Evolutionary conservation across 2,797 vertebrate species (phyloP), one percentile per base, ranked within the genome.

Genomic region (Fringilla coelebs): DNA sequence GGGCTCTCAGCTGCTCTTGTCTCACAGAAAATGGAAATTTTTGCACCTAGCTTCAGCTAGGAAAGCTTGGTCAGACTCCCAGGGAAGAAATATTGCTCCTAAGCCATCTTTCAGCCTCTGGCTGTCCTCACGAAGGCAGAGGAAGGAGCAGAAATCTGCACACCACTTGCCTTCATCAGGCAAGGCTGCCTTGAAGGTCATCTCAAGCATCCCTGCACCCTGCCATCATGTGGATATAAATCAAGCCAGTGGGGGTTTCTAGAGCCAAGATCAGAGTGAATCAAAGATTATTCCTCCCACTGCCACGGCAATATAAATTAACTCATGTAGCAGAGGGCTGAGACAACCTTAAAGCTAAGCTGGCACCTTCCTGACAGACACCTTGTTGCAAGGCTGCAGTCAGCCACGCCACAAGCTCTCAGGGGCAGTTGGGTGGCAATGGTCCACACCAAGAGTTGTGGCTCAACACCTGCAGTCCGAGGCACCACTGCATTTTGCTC

Each of bases 381-480:
- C 7, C n/a, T n/a, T n/a, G n/a, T n/a, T n/a, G n/a, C n/a, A n/a
- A n/a, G n/a, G n/a, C n/a, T n/a, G n/a, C n/a, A 68, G 22, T 7
- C 57, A 84, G 19, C 36, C 0, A 0, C 11, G 40, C 17, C n/a
- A 28, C 45, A 29, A 8, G 20, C 9, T 57, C 49, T n/a, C 22
- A 18, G 32, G 22, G 57, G 49, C 61, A 57, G 41, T 17, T n/a
- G 26, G 34, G 25, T 54, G 20, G 13, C 19, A 43, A 15, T 31
- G 62, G 48, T 49, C 29, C 49, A 65, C 18, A 7, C 24, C 61
- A 58, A 54, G 41, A 68, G 11, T 26, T 72, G 26, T 24, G 28
- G 24, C 40, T 96, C 60, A 62, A 26, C 28, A 58, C 10, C 43
- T 46, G 46, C 1, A 1, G 10, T 6, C 15, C 66, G 38, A 85